Base-by-base conservation (phyloP, 1,140 invertebrate genomes). In the Helicoverpa armigera region DNA sequence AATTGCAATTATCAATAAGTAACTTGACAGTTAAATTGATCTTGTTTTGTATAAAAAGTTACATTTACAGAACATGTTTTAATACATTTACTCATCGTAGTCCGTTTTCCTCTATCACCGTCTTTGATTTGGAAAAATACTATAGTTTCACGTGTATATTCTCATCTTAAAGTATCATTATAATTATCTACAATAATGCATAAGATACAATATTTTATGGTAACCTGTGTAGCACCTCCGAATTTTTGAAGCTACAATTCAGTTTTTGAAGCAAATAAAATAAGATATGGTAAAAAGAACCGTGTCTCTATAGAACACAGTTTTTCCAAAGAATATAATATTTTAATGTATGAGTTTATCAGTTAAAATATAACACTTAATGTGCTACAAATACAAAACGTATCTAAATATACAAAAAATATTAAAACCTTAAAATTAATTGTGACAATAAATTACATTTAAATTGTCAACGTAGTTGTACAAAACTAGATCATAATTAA, bases 201-300 rank as follows among this genome's bases (percentile, higher is more conserved):
- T 82, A 86, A 85, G 85, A 88, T 85, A 88, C 85, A 86, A 85
- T 82, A 89, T 67, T 50, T 67, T 67, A 67, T 94, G 92, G 92
- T 94, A 94, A 94, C 91, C 83, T 86, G 84, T 86, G 67, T 90
- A 94, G 92, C 91, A 93, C 92, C 92, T 90, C 83, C 84, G 80
- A 90, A 86, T 84, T 81, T 88, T 90, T 88, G 84, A 85, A 83
- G 69, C 73, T 78, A 80, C 65, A 73, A 81, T 63, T 82, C 70
- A 79, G 48, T 81, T 82, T 81, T 50, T 85, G 83, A 86, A 84
- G 60, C 76, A 81, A 51, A 82, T 81, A 81, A 83, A 77, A 80
- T 80, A 84, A 80, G 60, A 76, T 79, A 69, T 65, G 31, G 56
- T 79, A 72, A 73, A 83, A 85, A 77, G 56, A 79, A 79, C 75